Evolutionary conservation across 2,888 invertebrate genomes (phyloP), one percentile per base, ranked within the genome.

Genomic region (Eristalis arbustorum): DNA sequence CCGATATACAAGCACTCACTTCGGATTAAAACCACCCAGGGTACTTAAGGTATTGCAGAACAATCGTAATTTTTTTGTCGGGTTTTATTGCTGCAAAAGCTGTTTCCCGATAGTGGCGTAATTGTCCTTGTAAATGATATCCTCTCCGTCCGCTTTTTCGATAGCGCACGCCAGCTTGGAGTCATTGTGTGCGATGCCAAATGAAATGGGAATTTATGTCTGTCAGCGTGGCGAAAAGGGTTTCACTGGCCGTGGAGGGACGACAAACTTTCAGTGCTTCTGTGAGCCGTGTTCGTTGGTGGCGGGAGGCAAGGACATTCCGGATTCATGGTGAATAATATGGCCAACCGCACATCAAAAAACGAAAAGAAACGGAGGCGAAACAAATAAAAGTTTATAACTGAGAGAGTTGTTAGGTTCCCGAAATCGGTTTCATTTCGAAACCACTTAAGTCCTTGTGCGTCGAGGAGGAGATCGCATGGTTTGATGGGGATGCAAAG

Each of bases 131-230:
- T 79, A 79, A 84, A 74, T 75, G 66, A 66, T 79, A 64, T 64
- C 68, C 59, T 34, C 64, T 67, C 18, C 37, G 2, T 59, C 25
- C 59, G 23, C 23, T 59, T 59, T n/a, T 59, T 25, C 23, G 49
- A 49, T 49, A 59, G 13, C 13, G 3, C 13, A 73, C 67, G 40
- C 72, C 77, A 69, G 73, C 63, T 49, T 68, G 69, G 49, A 61
- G 80, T 71, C 80, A 75, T 80, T 84, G 71, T 71, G 71, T 34
- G 49, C 49, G 49, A 66, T 66, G 67, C 66, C 71, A 62, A 84
- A 80, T 80, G 80, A 71, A 80, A 84, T 80, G 57, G 80, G 75
- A 84, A 80, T 80, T 84, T 84, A 84, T 80, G 75, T 80, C 68
- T 66, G 37, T 57, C 66, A 75, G 74, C 25, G 59, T 14, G 25